phyloP scores from a whole-genome alignment of 2,888 invertebrate genomes.

The Drosophila helvetica region DNA sequence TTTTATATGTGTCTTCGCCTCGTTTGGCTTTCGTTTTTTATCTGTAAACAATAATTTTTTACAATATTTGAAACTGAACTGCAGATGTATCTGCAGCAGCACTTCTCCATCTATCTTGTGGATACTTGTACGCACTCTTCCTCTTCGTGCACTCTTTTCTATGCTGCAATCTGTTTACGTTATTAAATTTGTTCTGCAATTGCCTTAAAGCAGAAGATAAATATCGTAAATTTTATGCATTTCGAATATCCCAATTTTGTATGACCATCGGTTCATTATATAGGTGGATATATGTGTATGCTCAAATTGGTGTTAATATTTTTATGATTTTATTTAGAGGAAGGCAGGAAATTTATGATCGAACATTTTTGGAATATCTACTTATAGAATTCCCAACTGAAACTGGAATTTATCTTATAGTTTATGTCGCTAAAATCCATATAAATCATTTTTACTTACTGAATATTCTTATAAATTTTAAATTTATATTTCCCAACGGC shows the following conservation, averaged over 20 bases:
- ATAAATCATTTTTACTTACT: background rate
- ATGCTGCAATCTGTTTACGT: constrained; percentile 54
- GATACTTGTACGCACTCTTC: constrained; percentile 17
- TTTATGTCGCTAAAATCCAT: background rate
- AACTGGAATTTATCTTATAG: background rate
- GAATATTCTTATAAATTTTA: background rate
- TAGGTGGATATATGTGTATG: constrained; percentile 1
- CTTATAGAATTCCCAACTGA: background rate
- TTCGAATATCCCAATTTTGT: constrained; percentile 15
- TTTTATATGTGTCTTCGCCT: constrained; percentile 49
- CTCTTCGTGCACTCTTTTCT: background rate
- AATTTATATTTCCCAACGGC: too few species aligned
- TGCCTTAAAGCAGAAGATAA: constrained; percentile 49
- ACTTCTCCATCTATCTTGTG: constrained; percentile 20
- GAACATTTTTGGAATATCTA: background rate
- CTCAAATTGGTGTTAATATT: constrained; percentile 22
- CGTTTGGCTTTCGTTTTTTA: constrained; percentile 45
- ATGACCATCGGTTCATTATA: constrained; percentile 8
- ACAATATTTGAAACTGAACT: constrained; percentile 49
- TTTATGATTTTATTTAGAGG: constrained; percentile 7
- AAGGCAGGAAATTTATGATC: background rate
- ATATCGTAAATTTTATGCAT: constrained; percentile 59
- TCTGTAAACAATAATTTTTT: constrained; percentile 73
- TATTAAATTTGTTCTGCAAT: constrained; percentile 59
- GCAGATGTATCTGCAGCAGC: constrained; percentile 38